Evolutionary conservation across 2,888 invertebrate species (phyloP).

Genomic region (Pristionchus entomophagus): DNA sequence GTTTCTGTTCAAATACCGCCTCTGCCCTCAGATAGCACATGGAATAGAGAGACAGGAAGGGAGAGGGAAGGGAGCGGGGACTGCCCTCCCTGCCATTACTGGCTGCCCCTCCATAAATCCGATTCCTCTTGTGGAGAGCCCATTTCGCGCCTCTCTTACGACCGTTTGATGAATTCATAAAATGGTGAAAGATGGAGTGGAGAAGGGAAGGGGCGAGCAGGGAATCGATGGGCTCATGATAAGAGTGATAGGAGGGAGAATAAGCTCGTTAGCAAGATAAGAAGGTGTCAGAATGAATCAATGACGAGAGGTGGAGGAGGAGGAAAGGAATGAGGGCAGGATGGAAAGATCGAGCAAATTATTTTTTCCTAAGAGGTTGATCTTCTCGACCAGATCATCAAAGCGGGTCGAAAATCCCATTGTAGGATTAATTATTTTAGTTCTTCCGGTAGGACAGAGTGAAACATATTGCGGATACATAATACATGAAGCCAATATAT

Average conservation of each 20-base stretch:
- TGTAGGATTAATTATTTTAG: too few species aligned
- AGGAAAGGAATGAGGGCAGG: background rate
- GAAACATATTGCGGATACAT: background rate
- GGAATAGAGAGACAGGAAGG: too few species aligned
- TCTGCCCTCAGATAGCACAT: background rate
- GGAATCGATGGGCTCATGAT: conserved; percentile 31
- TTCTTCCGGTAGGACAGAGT: too few species aligned
- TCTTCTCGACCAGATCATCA: too few species aligned
- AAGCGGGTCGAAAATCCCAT: too few species aligned
- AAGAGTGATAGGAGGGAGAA: background rate
- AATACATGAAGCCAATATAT: background rate
- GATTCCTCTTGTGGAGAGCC: background rate
- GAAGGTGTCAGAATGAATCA: conserved; percentile 37
- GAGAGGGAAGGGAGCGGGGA: background rate
- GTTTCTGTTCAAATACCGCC: background rate
- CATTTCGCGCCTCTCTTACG: conserved; percentile 18
- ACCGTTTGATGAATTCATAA: conserved; percentile 46
- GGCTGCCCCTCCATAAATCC: conserved; percentile 1
- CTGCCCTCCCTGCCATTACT: conserved; percentile 14
- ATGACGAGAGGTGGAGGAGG: background rate
- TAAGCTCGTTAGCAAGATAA: conserved; percentile 42
- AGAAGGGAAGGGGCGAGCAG: conserved; percentile 63
- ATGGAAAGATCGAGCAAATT: background rate
- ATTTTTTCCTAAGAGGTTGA: too few species aligned
- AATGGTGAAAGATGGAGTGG: conserved; percentile 8